Evolutionary conservation across 92 coral and sea anemone genomes (phyloP).

Genomic region (Parazoanthus atlanticus): DNA sequence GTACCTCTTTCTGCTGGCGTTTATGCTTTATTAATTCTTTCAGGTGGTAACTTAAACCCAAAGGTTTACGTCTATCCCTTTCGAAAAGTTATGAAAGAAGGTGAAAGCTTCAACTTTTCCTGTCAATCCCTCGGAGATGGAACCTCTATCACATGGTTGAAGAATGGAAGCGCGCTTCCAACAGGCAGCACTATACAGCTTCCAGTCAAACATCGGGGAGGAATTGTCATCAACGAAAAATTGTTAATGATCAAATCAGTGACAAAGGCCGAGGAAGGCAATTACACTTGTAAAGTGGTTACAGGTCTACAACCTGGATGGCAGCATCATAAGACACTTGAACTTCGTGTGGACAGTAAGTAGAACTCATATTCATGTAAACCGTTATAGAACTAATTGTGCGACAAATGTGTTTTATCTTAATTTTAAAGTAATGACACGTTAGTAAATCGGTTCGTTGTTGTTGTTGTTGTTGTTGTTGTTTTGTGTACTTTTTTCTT

Average conservation of each 20-base stretch:
- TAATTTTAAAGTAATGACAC: neutral
- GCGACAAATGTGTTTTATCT: neutral
- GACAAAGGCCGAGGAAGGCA: constrained; percentile 52
- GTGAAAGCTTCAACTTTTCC: constrained; percentile 65
- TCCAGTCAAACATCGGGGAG: constrained; percentile 35
- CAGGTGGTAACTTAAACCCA: constrained; percentile 66
- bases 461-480: neutral
- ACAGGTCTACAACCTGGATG: constrained; percentile 60
- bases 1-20: neutral
- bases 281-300: constrained; percentile 67
- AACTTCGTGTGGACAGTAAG: constrained; percentile 63
- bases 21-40: neutral
- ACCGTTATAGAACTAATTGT: neutral
- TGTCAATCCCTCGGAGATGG: constrained; percentile 77
- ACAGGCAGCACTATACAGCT: constrained; percentile 30
- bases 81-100: constrained; percentile 43
- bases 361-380: neutral
- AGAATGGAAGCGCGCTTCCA: constrained; percentile 60
- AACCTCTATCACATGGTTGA: constrained; percentile 65
- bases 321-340: constrained; percentile 43
- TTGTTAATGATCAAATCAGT: constrained; percentile 56
- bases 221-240: constrained; percentile 52
- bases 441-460: neutral
- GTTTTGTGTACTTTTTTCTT: too few relatives aligned
- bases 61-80: constrained; percentile 71